Percentiles rank a stretch among this genome's conserved stretches.
Conservation (phyloP, 2,888 invertebrate genomes). For the Icerya purchasi region DNA sequence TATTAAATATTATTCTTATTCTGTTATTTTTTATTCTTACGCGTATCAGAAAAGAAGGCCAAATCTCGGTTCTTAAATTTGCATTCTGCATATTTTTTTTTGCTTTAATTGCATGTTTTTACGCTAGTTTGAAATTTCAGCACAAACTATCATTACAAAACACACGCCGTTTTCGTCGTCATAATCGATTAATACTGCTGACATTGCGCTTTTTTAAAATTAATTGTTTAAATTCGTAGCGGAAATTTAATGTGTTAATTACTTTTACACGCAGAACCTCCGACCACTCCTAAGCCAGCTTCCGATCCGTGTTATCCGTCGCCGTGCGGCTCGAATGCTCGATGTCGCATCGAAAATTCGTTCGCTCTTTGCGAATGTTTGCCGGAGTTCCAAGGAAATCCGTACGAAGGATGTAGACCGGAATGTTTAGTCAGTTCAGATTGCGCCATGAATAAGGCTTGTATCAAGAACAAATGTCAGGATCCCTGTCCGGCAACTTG, state of each 20-base stretch:
- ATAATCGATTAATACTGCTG: too few relatives aligned
- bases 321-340: slow-evolving; percentile 26
- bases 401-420: slow-evolving; percentile 29
- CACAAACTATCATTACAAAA: too few relatives aligned
- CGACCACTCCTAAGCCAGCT: slow-evolving; percentile 15
- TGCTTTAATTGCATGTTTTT: too few relatives aligned
- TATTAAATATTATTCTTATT: too few relatives aligned
- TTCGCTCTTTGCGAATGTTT: slow-evolving; percentile 48
- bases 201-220: too few relatives aligned
- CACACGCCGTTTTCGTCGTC: too few relatives aligned
- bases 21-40: too few relatives aligned
- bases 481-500: slow-evolving; percentile 58
- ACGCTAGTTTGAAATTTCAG: too few relatives aligned
- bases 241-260: background rate
- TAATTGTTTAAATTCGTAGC: too few relatives aligned
- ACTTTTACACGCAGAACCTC: background rate
- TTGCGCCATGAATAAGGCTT: slow-evolving; percentile 41
- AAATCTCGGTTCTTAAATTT: too few relatives aligned
- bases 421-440: slow-evolving; percentile 34
- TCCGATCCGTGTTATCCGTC: slow-evolving; percentile 24
- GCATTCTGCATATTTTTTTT: too few relatives aligned
- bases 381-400: slow-evolving; percentile 46
- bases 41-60: background rate
- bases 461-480: slow-evolving; percentile 45
- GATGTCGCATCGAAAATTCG: slow-evolving; percentile 31